Conservation (phyloP, 2,888 invertebrate genomes). For the Cataglyphis livida region DNA sequence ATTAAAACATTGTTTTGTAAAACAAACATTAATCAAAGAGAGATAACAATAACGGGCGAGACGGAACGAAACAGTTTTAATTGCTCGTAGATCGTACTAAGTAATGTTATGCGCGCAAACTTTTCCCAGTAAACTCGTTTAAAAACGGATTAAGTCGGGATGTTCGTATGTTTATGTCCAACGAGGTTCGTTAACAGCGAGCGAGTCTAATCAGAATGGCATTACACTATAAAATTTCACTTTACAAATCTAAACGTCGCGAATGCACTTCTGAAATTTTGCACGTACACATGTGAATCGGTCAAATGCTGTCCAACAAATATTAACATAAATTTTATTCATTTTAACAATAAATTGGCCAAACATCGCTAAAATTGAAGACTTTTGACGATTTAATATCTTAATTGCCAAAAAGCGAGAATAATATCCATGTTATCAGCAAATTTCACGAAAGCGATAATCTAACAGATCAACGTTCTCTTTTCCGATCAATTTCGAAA, state of each 20-base stretch:
- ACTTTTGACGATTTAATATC: not conserved
- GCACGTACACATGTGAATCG: not conserved
- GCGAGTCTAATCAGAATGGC: slow-evolving; percentile 66
- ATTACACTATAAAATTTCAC: slow-evolving; percentile 69
- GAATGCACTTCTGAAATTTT: slow-evolving; percentile 55
- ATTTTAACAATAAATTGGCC: not conserved
- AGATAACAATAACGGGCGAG: slow-evolving; percentile 39
- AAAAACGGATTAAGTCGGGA: slow-evolving; percentile 66
- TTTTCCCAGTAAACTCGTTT: slow-evolving; percentile 63
- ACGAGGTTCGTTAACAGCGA: slow-evolving; percentile 64
- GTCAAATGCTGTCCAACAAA: not conserved
- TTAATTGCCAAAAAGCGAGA: not conserved
- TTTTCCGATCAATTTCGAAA: not conserved
- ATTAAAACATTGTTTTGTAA: slow-evolving; percentile 49
- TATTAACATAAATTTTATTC: not conserved
- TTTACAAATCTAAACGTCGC: slow-evolving; percentile 60
- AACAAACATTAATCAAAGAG: slow-evolving; percentile 44
- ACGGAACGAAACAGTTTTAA: slow-evolving; percentile 46
- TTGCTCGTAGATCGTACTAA: slow-evolving; percentile 45
- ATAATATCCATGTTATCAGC: not conserved
- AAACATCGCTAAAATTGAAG: not conserved
- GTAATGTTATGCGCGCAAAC: slow-evolving; percentile 45
- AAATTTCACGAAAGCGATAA: not conserved
- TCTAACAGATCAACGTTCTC: not conserved
- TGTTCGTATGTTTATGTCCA: slow-evolving; percentile 67